These are phyloP conservation scores for Aproaerema taeniolella DNA, from an alignment of 2,888 invertebrate genomes.

Conservation along the genomic window DNA sequence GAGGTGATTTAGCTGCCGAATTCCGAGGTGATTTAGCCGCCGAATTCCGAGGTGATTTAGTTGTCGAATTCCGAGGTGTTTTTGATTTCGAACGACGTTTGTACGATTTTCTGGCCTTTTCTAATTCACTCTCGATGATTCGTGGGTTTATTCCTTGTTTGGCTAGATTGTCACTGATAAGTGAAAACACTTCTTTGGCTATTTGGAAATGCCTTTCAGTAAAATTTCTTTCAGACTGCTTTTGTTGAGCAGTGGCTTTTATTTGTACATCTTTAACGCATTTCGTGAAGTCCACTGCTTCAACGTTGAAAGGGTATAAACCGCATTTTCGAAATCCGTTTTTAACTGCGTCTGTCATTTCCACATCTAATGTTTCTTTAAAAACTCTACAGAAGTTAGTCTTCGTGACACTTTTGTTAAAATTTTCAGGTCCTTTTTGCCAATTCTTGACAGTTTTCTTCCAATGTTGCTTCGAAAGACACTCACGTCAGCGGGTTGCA, in stretches of 20 bases:
- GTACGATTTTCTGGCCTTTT: background rate
- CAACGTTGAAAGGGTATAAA: background rate
- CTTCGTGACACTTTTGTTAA: background rate
- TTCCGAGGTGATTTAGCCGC: background rate
- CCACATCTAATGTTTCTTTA: background rate
- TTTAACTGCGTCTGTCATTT: background rate
- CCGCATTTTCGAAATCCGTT: background rate
- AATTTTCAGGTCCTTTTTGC: background rate
- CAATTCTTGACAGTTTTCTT: background rate
- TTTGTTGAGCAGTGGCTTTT: background rate
- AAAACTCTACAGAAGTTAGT: background rate
- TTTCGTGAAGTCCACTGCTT: conserved; percentile 2
- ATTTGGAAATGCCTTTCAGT: background rate
- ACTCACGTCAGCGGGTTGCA: too few relatives aligned
- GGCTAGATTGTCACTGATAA: background rate
- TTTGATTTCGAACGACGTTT: background rate
- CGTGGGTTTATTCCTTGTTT: background rate
- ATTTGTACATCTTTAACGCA: background rate
- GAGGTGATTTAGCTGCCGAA: background rate
- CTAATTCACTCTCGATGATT: background rate
- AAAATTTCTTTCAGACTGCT: background rate
- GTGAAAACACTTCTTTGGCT: background rate
- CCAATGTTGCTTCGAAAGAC: background rate
- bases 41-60: background rate
- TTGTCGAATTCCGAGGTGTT: background rate